These are phyloP conservation scores for Leptopilina myrica DNA, from an alignment of 2,888 invertebrate genomes.

Conservation along the genomic window DNA sequence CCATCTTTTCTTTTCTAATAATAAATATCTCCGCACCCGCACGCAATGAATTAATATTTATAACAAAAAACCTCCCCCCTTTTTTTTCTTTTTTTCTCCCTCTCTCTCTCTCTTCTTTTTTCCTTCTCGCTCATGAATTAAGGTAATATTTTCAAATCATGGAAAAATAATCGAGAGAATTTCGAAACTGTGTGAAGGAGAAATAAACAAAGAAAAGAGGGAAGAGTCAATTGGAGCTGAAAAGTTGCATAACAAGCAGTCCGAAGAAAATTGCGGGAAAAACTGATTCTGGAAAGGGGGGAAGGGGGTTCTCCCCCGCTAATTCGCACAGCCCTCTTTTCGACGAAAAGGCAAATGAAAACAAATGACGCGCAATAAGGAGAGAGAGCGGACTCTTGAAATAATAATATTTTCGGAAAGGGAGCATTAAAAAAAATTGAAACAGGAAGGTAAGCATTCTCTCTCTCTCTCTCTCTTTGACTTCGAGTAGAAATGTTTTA, in stretches of 20 bases:
- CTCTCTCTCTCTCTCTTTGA: not conserved
- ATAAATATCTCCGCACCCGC: no score
- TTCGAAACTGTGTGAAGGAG: not conserved
- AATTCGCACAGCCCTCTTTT: constrained; percentile 38
- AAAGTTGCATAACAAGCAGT: constrained; percentile 73
- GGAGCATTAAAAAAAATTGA: constrained; percentile 18
- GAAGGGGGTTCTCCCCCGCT: constrained; percentile 39
- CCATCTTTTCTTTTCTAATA: not conserved
- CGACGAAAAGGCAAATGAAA: constrained; percentile 37
- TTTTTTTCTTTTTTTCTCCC: no score
- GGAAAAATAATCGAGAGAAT: constrained; percentile 23
- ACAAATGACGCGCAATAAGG: constrained; percentile 37
- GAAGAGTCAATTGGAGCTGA: constrained; percentile 72
- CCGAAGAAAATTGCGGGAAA: constrained; percentile 70
- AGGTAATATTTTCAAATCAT: not conserved
- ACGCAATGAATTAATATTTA: no score
- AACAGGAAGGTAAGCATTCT: constrained; percentile 20
- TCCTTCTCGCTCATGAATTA: not conserved
- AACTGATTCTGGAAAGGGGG: constrained; percentile 65
- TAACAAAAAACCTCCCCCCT: no score
- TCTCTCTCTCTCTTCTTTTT: no score
- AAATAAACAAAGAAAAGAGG: constrained; percentile 50
- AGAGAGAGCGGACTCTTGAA: constrained; percentile 35
- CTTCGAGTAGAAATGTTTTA: constrained; percentile 31
- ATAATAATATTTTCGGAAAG: constrained; percentile 34